Evolutionary conservation across 2,113 vertebrate genomes (phyloP).

Genomic region (Otocyon megalotis): DNA sequence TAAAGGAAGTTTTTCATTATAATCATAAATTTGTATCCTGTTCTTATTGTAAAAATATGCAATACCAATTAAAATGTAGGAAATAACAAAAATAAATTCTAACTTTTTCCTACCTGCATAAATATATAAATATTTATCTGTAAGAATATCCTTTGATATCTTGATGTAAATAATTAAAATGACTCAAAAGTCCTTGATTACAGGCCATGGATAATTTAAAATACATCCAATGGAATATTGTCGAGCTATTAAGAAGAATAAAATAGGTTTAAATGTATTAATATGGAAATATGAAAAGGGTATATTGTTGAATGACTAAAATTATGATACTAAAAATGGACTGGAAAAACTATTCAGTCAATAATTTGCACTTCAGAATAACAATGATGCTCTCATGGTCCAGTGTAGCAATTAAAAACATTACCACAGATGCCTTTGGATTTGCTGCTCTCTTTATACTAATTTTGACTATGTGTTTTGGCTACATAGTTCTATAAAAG

Average conservation of each 20-base stretch:
- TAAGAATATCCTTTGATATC: not conserved
- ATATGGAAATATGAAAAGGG: not conserved
- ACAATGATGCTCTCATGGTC: not conserved
- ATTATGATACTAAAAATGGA: not conserved
- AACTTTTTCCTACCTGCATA: not conserved
- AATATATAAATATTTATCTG: not conserved
- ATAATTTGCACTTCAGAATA: conserved; percentile 34
- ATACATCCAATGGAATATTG: not conserved
- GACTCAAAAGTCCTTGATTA: not conserved
- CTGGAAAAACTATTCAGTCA: not conserved
- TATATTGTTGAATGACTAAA: not conserved
- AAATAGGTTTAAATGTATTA: not conserved
- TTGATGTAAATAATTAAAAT: not conserved
- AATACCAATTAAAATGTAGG: conserved; percentile 13
- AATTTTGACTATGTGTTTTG: not conserved
- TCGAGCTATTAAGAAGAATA: not conserved
- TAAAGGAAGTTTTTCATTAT: not conserved
- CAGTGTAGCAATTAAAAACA: conserved; percentile 16
- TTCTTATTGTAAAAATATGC: conserved; percentile 1
- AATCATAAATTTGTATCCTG: not conserved
- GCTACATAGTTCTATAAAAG: not conserved
- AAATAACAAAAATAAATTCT: not conserved
- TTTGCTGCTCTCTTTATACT: not conserved
- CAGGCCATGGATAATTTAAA: not conserved
- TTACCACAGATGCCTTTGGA: not conserved